Conservation (phyloP, 2,888 invertebrate species). For the Anthrax anthrax region DNA sequence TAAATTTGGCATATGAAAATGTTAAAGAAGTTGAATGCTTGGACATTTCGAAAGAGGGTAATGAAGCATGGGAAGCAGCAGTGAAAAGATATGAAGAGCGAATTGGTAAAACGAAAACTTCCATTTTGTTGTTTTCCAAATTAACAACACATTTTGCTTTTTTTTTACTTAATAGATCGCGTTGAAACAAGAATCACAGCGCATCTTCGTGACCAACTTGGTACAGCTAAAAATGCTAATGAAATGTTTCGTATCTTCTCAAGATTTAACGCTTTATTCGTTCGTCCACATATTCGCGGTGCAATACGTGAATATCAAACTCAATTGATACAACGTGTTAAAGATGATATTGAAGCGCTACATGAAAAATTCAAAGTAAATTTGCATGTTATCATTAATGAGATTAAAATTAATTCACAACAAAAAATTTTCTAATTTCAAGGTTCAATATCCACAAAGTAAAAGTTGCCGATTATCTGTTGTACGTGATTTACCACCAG, state of each 20-base stretch:
- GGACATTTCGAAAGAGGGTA: slow-evolving; percentile 92
- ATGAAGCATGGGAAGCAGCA: slow-evolving; percentile 96
- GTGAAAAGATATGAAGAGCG: slow-evolving; percentile 93
- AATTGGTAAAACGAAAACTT: slow-evolving; percentile 68
- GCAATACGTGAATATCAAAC: slow-evolving; percentile 99
- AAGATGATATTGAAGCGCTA: slow-evolving; percentile 94
- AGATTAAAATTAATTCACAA: neutral
- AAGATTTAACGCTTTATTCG: slow-evolving; percentile 96
- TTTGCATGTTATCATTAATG: neutral
- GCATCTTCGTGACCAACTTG: slow-evolving; percentile 90
- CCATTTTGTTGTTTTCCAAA: no score
- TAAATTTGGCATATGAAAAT: slow-evolving; percentile 92
- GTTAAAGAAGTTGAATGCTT: slow-evolving; percentile 97
- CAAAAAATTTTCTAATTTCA: slow-evolving; percentile 4
- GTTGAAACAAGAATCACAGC: slow-evolving; percentile 98
- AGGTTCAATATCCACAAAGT: slow-evolving; percentile 91
- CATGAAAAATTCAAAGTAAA: slow-evolving; percentile 94
- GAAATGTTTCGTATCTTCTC: slow-evolving; percentile 99
- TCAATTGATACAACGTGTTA: slow-evolving; percentile 95
- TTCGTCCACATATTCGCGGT: slow-evolving; percentile 95
- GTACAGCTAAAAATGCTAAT: slow-evolving; percentile 97
- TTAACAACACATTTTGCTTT: no score
- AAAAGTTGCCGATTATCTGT: slow-evolving; percentile 84
- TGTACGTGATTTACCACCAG: slow-evolving; percentile 88
- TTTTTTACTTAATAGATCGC: slow-evolving; percentile 44